These are phyloP conservation scores for Nicator chloris DNA, from an alignment of 2,113 vertebrate genomes.

Conservation along the genomic window DNA sequence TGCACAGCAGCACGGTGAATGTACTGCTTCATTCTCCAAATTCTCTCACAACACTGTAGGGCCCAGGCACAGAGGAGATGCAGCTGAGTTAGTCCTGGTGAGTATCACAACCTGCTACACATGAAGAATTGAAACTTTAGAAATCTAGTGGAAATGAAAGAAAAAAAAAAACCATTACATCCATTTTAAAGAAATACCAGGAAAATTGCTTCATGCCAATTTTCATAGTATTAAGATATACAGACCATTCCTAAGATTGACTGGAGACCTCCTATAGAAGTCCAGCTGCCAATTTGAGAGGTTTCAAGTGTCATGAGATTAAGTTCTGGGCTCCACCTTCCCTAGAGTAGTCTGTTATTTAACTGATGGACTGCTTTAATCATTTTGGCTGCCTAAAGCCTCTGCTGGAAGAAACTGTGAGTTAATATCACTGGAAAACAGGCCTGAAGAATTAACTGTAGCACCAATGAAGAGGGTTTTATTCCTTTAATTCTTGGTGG, in stretches of 20 bases:
- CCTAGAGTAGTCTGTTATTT: background rate
- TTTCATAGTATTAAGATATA: background rate
- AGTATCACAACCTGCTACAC: background rate
- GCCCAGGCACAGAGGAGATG: background rate
- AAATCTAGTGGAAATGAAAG: background rate
- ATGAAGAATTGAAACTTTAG: background rate
- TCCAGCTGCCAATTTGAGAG: background rate
- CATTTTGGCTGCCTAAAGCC: background rate
- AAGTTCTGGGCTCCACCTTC: background rate
- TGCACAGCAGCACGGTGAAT: background rate
- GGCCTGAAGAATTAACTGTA: conserved; percentile 25
- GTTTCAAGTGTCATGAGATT: background rate
- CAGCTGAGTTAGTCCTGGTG: background rate
- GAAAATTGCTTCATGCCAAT: background rate
- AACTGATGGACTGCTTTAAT: background rate
- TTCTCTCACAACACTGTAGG: background rate
- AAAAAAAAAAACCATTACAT: background rate
- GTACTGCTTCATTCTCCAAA: too few species aligned
- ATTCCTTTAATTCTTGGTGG: conserved; percentile 18
- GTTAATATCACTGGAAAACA: conserved; percentile 48
- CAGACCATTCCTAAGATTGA: background rate
- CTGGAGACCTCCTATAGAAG: background rate
- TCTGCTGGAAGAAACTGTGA: background rate
- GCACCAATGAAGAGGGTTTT: background rate
- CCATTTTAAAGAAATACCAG: background rate